Percentiles rank a stretch among this genome's conserved stretches.
Conservation (phyloP, 2,888 invertebrate species). For the Slavum lentiscoides region DNA sequence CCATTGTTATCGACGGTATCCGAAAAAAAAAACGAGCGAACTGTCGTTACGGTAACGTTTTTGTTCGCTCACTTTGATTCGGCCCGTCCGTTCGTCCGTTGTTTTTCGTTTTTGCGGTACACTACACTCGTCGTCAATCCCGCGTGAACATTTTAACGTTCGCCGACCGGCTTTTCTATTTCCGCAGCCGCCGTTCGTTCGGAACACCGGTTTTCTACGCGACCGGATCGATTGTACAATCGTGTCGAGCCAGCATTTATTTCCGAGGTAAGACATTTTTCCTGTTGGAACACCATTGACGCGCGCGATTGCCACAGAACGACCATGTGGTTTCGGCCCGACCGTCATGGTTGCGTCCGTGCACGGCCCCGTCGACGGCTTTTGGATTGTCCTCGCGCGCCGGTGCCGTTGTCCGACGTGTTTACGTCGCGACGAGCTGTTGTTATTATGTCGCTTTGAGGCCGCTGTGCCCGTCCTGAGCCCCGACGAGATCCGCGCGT, state of each 20-base stretch:
- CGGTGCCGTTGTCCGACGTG: too few relatives aligned
- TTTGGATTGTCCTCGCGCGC: too few relatives aligned
- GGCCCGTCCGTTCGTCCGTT: background rate
- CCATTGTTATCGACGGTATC: slow-evolving; percentile 53
- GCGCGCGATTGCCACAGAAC: background rate
- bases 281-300: background rate
- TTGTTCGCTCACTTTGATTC: slow-evolving; percentile 9
- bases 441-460: too few relatives aligned
- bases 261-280: slow-evolving; percentile 16
- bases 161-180: background rate
- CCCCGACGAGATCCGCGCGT: background rate
- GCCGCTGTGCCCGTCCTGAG: background rate
- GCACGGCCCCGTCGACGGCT: too few relatives aligned
- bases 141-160: background rate
- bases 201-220: background rate
- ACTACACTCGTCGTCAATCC: background rate
- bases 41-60: slow-evolving; percentile 46
- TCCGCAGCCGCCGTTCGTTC: background rate
- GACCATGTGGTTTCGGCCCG: slow-evolving; percentile 27
- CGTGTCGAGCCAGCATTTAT: background rate
- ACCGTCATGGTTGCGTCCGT: too few relatives aligned
- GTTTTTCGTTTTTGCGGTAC: background rate
- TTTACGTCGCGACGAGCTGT: too few relatives aligned
- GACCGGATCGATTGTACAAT: background rate
- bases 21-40: slow-evolving; percentile 51